Conservation (phyloP, 2,113 vertebrate genomes). For the Tautogolabrus adspersus region DNA sequence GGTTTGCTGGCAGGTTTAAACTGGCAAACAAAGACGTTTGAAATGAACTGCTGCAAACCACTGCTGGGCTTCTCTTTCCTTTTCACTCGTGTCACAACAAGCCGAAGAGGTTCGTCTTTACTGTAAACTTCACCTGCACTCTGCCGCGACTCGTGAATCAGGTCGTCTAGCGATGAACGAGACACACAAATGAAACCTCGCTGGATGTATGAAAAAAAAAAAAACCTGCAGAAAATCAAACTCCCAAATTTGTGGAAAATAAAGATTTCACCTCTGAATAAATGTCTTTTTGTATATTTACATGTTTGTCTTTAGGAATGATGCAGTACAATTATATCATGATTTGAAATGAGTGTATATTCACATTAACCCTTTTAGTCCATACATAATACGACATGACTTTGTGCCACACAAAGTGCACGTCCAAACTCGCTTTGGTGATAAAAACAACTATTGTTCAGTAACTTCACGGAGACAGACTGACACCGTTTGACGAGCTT, state of each 20-base stretch:
- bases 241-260: constrained; percentile 55
- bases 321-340: constrained; percentile 60
- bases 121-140: constrained; percentile 50
- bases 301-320: constrained; percentile 38
- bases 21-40: constrained; percentile 38
- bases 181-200: constrained; percentile 17
- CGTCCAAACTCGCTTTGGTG: constrained; percentile 68
- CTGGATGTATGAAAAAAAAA: constrained; percentile 1
- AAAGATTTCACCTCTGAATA: constrained; percentile 63
- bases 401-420: constrained; percentile 38
- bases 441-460: constrained; percentile 59
- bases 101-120: constrained; percentile 30
- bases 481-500: constrained; percentile 60
- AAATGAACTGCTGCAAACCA: constrained; percentile 31
- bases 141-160: constrained; percentile 38
- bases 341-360: constrained; percentile 64
- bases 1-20: constrained; percentile 50
- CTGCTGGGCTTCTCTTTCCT: constrained; percentile 6
- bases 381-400: constrained; percentile 53
- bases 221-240: constrained; percentile 8
- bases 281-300: constrained; percentile 46
- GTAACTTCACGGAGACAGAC: constrained; percentile 60
- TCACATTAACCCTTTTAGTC: constrained; percentile 67
- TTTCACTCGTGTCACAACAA: constrained; percentile 38
- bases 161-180: constrained; percentile 19